A percentile compares a stretch with the other conserved stretches of the same genome.
Evolutionary conservation across 1,140 invertebrate genomes (phyloP).

Genomic region (Drosophila gunungcola): DNA sequence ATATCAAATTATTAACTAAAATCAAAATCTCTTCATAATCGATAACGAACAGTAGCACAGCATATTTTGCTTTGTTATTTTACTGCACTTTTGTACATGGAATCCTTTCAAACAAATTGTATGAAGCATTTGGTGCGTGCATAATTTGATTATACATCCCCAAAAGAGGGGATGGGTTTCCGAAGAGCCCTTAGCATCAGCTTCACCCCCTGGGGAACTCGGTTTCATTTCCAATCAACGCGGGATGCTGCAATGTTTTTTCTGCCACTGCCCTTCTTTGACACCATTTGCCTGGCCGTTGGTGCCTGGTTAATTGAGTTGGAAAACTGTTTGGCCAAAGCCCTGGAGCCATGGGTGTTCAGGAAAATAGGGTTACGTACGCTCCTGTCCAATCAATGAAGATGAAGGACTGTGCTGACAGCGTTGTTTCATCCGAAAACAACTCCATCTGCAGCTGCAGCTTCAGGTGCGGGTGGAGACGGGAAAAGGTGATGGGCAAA

Average conservation of each 20-base stretch:
- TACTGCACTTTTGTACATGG: constrained; percentile 21
- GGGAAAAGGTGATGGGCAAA: constrained; percentile 16
- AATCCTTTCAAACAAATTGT: constrained; percentile 45
- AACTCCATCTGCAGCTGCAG: constrained; percentile 36
- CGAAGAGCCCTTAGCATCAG: background rate
- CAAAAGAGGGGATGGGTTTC: background rate
- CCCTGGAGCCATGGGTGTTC: constrained; percentile 13
- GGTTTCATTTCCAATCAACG: constrained; percentile 47
- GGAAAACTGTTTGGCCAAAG: constrained; percentile 59
- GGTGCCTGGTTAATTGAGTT: constrained; percentile 58
- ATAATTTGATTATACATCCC: constrained; percentile 56
- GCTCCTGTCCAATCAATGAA: constrained; percentile 37
- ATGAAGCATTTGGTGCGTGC: constrained; percentile 35
- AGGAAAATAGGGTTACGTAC: background rate
- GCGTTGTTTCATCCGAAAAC: constrained; percentile 27
- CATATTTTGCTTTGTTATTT: constrained; percentile 10
- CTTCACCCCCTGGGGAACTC: constrained; percentile 25
- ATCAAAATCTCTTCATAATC: background rate
- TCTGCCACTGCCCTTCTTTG: constrained; percentile 29
- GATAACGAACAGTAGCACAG: constrained; percentile 8
- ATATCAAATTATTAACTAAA: no score
- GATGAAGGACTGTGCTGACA: constrained; percentile 36
- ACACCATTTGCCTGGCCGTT: constrained; percentile 27
- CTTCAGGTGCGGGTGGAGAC: background rate
- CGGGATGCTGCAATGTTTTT: constrained; percentile 44